These are phyloP conservation scores for Eulemur macaco DNA, from an alignment of 2,113 vertebrate species.

Conservation along the genomic window DNA sequence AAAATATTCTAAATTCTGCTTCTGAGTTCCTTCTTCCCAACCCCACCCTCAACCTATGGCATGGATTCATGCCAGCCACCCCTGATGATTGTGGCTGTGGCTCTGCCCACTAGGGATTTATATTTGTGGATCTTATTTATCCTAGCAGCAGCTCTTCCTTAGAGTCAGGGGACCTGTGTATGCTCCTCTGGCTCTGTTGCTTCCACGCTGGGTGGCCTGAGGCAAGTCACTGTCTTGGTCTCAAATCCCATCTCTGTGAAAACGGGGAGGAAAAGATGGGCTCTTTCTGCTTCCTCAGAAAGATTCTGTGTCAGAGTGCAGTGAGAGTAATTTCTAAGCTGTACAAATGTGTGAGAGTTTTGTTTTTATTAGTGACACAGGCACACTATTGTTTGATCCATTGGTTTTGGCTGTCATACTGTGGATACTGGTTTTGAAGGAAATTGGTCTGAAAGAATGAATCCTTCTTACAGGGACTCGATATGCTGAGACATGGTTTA, in stretches of 20 bases:
- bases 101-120: not conserved
- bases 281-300: not conserved
- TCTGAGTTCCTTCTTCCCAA: not conserved
- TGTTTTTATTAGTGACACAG: conserved; percentile 17
- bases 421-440: not conserved
- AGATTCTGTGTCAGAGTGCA: not conserved
- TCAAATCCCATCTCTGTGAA: not conserved
- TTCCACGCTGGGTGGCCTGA: not conserved
- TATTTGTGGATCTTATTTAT: not conserved
- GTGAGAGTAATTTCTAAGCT: not conserved
- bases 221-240: not conserved
- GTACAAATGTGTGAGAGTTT: not conserved
- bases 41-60: not conserved
- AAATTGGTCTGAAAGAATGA: not conserved
- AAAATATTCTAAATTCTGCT: conserved; percentile 12
- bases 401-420: not conserved
- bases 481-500: not conserved
- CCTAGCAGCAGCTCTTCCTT: not conserved
- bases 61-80: not conserved
- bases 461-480: not conserved
- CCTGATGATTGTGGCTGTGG: not conserved
- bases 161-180: not conserved
- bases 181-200: not conserved
- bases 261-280: not conserved
- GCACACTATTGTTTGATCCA: not conserved